Conservation (phyloP, 2,113 vertebrate species). For the Nothocercus julius region DNA sequence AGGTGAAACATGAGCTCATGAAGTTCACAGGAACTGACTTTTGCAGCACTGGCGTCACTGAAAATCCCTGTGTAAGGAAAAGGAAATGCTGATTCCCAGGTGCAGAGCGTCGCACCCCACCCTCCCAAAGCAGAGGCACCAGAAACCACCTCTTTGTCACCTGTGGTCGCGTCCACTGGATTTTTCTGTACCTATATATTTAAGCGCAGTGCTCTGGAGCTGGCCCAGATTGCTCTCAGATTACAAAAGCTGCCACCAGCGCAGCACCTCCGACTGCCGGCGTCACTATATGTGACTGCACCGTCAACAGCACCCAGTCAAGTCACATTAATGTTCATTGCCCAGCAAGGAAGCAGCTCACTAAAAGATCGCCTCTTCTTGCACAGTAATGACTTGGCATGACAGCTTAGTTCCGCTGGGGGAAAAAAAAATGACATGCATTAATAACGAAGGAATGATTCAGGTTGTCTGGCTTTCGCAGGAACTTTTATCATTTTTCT, state of each 20-base stretch:
- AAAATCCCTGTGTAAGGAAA: background rate
- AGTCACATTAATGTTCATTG: background rate
- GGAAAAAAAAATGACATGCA: background rate
- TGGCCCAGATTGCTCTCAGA: background rate
- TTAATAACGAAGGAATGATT: background rate
- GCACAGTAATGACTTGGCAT: background rate
- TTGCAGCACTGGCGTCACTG: background rate
- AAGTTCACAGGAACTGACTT: background rate
- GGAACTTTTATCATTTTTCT: background rate
- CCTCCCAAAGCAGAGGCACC: background rate
- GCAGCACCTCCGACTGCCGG: background rate
- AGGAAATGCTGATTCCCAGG: background rate
- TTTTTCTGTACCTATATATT: background rate
- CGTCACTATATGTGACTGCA: background rate
- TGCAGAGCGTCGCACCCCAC: background rate
- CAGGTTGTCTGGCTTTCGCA: background rate
- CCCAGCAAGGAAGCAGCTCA: background rate
- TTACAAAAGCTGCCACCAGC: background rate
- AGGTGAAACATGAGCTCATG: background rate
- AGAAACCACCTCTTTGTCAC: background rate
- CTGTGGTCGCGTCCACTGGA: background rate
- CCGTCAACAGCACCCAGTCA: background rate
- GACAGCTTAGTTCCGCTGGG: background rate
- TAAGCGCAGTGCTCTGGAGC: background rate
- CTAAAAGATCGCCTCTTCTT: background rate